Evolutionary conservation across 2,113 vertebrate genomes (phyloP).

Genomic region (Calyptomena viridis): DNA sequence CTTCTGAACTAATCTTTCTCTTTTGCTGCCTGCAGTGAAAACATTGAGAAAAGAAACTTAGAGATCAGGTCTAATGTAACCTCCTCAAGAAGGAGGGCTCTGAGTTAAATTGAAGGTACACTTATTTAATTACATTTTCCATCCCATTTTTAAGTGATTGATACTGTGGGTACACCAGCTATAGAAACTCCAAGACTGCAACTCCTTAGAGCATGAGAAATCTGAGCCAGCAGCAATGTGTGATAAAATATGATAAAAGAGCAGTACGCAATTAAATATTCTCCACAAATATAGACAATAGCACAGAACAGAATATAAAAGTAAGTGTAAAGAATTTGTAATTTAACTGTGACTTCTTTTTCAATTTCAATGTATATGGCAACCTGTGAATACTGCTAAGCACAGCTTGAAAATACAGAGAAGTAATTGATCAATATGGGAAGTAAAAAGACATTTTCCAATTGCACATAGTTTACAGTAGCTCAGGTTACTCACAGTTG

Average conservation of each 20-base stretch:
- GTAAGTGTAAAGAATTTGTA: not conserved
- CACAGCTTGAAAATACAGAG: not conserved
- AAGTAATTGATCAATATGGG: not conserved
- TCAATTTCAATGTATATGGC: not conserved
- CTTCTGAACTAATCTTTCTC: not conserved
- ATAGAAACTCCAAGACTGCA: not conserved
- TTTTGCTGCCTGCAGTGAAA: not conserved
- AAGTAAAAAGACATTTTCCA: not conserved
- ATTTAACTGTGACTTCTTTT: not conserved
- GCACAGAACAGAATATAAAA: not conserved
- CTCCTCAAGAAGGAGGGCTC: not conserved
- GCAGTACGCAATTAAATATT: accelerated
- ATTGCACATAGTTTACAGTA: not conserved
- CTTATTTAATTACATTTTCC: not conserved
- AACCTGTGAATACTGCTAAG: not conserved
- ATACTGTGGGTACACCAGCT: not conserved
- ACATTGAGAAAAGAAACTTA: not conserved
- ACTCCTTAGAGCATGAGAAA: not conserved
- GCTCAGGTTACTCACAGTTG: not conserved
- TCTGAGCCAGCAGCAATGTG: not conserved
- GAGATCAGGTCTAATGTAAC: not conserved
- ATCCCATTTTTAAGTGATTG: not conserved
- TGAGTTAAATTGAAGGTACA: not conserved
- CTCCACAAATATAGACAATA: not conserved
- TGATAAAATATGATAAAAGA: not conserved